Evolutionary conservation across 2,113 vertebrate species (phyloP), one percentile per base, ranked within the genome.

Genomic region (Epinephelus lanceolatus): DNA sequence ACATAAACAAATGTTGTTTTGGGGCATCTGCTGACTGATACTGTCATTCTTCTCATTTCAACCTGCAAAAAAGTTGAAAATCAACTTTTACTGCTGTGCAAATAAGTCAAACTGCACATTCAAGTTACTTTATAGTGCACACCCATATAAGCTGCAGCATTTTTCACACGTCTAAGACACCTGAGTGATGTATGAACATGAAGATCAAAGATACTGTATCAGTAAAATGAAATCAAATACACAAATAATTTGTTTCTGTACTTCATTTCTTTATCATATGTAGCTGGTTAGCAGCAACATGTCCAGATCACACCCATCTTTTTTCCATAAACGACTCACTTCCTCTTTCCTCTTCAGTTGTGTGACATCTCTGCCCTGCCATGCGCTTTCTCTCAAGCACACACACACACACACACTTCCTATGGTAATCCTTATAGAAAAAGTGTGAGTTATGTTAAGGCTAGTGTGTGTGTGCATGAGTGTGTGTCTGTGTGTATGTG

Each of bases 281-380:
- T n/a, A 30, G 42, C 66, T 81, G 21, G 40, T 70, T 83, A 72
- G 33, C 52, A 69, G 59, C 68, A 42, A 3, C n/a, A 2, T 47
- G 12, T 83, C 61, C 67, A 62, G 66, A 53, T 79, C 78, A 80
- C 87, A 74, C 74, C 84, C 83, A 81, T 76, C 23, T 67, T 55
- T 72, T 62, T 86, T 72, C 75, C 56, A 67, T 70, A 63, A 86
- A 88, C 13, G 9, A 65, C 30, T 70, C 23, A 84, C 78, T 89
- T 92, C 89, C 89, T 82, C 66, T 89, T 91, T 84, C 76, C 79
- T 75, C 57, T 71, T 71, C 30, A 62, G 69, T 65, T 47, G 40
- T 57, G 63, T 83, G 84, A 71, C 42, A 55, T 69, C 53, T 81
- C 78, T 61, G 61, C n/a, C 18, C 27, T 23, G 25, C 33, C 79